Conservation (phyloP, 1,140 invertebrate genomes). For the Euura lappo region DNA sequence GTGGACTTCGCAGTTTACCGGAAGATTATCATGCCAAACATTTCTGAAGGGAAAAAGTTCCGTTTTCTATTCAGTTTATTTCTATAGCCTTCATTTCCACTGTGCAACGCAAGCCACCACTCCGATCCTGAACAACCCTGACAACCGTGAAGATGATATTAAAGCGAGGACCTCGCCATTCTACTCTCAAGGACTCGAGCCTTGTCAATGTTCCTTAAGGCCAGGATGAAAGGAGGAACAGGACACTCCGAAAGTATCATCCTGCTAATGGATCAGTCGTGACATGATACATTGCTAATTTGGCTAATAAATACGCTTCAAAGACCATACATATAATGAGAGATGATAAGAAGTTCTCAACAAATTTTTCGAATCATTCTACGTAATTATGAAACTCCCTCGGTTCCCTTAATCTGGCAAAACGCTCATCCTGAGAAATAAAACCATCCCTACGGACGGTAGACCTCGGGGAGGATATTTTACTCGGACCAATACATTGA, state of each 20-base stretch:
- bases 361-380: not conserved
- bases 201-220: conserved; percentile 1
- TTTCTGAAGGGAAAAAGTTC: not conserved
- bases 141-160: not conserved
- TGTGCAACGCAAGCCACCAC: not conserved
- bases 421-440: not conserved
- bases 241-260: not conserved
- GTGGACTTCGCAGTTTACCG: not conserved
- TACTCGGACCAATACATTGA: not conserved
- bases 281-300: too few relatives aligned
- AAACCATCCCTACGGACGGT: not conserved
- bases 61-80: not conserved
- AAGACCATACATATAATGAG: not conserved
- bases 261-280: too few relatives aligned
- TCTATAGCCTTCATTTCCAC: not conserved
- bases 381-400: not conserved
- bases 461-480: not conserved
- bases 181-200: not conserved
- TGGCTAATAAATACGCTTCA: too few relatives aligned
- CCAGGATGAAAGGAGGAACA: conserved; percentile 13
- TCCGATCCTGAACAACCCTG: not conserved
- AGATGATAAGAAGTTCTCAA: not conserved
- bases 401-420: not conserved
- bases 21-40: not conserved
- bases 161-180: not conserved